phyloP scores from a whole-genome alignment of 53 echinoderm and acorn worm genomes.

The Arbacia lixula region DNA sequence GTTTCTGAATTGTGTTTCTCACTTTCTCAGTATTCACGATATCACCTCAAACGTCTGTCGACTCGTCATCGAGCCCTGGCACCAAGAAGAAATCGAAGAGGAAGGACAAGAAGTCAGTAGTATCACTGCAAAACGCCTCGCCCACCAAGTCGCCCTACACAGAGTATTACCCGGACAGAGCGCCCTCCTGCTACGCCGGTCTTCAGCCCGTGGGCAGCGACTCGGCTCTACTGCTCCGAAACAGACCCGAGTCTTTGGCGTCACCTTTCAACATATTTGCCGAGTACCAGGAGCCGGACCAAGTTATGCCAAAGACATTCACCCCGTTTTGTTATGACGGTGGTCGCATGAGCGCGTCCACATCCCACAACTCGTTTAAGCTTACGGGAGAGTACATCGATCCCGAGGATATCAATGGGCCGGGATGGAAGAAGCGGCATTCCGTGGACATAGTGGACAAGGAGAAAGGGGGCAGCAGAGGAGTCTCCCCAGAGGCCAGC shows the following conservation, averaged over 20 bases:
- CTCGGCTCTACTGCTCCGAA: neutral
- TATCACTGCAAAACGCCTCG: neutral
- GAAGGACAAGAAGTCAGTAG: conserved; percentile 16
- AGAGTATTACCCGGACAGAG: conserved; percentile 34
- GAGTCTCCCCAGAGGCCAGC: neutral
- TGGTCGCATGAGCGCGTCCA: neutral
- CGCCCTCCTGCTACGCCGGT: conserved; percentile 26
- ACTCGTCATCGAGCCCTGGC: neutral
- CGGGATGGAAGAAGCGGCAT: neutral
- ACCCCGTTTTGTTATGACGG: neutral
- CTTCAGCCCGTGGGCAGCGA: conserved; percentile 17
- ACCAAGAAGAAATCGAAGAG: conserved; percentile 17
- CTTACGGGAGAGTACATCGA: conserved; percentile 19
- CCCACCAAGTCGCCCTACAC: neutral
- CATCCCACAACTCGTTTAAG: conserved; percentile 20
- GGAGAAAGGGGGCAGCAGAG: conserved; percentile 2
- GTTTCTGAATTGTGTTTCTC: neutral
- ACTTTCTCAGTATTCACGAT: conserved; percentile 8
- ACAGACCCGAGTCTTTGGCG: neutral
- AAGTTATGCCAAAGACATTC: neutral
- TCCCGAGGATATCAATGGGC: conserved; percentile 23
- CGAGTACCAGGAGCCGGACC: conserved; percentile 40
- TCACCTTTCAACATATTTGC: conserved; percentile 16
- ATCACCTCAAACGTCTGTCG: conserved; percentile 18
- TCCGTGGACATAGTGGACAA: neutral